These are phyloP conservation scores for Pristionchus exspectatus DNA, from an alignment of 2,888 invertebrate genomes.

Conservation along the genomic window DNA sequence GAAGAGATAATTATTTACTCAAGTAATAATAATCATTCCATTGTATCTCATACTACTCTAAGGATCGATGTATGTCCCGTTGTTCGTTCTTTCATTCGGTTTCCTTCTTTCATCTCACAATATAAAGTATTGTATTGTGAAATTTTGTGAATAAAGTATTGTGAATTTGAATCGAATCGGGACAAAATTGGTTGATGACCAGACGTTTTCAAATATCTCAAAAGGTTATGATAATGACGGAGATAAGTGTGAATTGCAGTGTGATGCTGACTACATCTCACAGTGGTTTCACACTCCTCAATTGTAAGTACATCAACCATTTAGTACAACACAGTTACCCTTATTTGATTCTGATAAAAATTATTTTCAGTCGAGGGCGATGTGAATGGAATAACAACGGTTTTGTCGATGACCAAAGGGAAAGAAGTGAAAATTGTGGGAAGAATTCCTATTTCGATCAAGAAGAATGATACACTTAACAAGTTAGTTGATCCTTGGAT, in stretches of 20 bases:
- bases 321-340: not conserved
- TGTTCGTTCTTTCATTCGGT: not conserved
- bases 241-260: not conserved
- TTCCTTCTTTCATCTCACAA: not conserved
- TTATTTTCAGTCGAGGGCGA: constrained; percentile 30
- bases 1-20: not conserved
- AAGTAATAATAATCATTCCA: not conserved
- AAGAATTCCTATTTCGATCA: constrained; percentile 23
- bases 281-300: constrained; percentile 39
- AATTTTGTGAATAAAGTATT: too few species aligned
- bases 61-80: too few species aligned
- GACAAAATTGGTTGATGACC: not conserved
- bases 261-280: constrained; percentile 3
- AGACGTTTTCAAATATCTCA: not conserved
- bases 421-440: constrained; percentile 28
- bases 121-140: too few species aligned
- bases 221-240: too few species aligned
- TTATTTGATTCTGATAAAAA: not conserved
- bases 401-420: not conserved
- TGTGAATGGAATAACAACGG: constrained; percentile 22
- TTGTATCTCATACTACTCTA: too few species aligned
- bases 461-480: not conserved
- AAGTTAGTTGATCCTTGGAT: not conserved
- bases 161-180: not conserved
- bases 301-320: not conserved